Conservation (phyloP, 2,113 vertebrate genomes). For the Tychaedon coryphoeus region DNA sequence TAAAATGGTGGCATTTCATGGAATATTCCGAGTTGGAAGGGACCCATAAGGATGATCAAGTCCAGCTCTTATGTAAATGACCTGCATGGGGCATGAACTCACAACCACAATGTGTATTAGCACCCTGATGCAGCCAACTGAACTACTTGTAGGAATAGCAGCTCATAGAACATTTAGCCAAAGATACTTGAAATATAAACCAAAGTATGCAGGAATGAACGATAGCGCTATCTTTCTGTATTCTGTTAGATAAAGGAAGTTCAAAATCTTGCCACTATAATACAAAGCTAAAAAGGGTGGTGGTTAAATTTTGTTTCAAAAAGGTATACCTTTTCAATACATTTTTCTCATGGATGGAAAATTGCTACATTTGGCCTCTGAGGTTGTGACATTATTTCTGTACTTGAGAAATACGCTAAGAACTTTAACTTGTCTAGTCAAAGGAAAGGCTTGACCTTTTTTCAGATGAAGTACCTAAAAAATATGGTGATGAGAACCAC, state of each 20-base stretch:
- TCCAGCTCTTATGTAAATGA: background rate
- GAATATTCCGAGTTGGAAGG: background rate
- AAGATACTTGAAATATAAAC: background rate
- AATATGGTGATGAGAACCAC: background rate
- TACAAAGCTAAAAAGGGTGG: background rate
- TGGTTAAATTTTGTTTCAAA: background rate
- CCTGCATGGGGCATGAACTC: background rate
- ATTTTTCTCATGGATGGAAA: background rate
- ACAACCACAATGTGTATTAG: background rate
- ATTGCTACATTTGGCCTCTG: background rate
- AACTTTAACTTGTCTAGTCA: background rate
- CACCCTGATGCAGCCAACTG: background rate
- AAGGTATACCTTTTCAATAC: background rate
- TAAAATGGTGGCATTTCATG: background rate
- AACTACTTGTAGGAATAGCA: background rate
- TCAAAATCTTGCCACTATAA: background rate
- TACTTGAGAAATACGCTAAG: background rate
- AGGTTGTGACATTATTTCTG: background rate
- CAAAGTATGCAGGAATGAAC: background rate
- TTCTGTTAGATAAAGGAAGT: background rate
- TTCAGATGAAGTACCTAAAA: background rate
- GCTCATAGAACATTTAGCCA: background rate
- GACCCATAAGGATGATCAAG: background rate
- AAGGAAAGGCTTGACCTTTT: slow-evolving; percentile 19
- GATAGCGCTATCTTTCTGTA: background rate